phyloP scores from a whole-genome alignment of 2,888 invertebrate genomes.

The Sabellastarte sp. region DNA sequence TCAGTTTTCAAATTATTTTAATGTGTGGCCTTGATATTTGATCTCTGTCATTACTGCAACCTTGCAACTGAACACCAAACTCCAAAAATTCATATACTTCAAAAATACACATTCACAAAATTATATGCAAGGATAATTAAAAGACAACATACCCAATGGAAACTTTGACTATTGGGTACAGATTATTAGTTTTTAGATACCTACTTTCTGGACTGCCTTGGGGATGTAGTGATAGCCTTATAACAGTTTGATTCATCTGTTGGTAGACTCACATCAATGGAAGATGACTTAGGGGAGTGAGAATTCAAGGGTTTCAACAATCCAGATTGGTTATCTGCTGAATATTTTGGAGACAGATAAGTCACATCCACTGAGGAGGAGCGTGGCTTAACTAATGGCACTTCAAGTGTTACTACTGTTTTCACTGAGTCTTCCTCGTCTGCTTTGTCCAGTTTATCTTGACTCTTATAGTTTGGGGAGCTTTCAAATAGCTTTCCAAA shows the following conservation, averaged over 20 bases:
- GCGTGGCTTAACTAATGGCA: slow-evolving; percentile 45
- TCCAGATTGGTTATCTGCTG: slow-evolving; percentile 38
- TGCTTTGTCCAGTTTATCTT: background rate
- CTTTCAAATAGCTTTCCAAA: background rate
- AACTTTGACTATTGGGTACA: too few relatives aligned
- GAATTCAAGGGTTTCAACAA: slow-evolving; percentile 36
- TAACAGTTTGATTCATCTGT: slow-evolving; percentile 39
- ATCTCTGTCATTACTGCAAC: too few relatives aligned
- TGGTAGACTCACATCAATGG: slow-evolving; percentile 47
- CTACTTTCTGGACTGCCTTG: too few relatives aligned
- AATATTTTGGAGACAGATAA: slow-evolving; percentile 17
- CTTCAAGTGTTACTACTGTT: slow-evolving; percentile 45
- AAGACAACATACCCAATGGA: too few relatives aligned
- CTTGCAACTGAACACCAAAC: too few relatives aligned
- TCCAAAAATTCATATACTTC: too few relatives aligned
- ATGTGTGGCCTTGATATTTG: too few relatives aligned
- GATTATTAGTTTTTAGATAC: too few relatives aligned
- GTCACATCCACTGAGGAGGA: slow-evolving; percentile 46
- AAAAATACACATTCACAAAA: too few relatives aligned
- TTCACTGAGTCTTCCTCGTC: background rate
- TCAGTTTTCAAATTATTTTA: too few relatives aligned
- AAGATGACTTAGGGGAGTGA: slow-evolving; percentile 45
- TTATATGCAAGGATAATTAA: too few relatives aligned
- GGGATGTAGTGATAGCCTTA: slow-evolving; percentile 33
- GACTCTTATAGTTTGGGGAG: too few relatives aligned